Conservation (phyloP, 1,140 invertebrate genomes). For the Drosophila repleta region DNA sequence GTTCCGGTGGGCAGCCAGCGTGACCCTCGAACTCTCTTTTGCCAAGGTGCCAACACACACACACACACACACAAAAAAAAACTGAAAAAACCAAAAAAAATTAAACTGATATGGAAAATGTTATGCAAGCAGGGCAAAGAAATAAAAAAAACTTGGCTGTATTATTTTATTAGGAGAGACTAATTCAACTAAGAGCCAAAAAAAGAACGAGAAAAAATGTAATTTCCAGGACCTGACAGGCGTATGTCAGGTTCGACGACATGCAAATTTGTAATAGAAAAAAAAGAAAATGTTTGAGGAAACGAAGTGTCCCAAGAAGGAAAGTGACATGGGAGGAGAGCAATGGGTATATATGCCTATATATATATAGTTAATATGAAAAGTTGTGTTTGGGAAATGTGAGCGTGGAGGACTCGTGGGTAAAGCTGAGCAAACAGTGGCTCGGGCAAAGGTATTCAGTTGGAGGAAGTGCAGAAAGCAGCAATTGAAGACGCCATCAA, state of each 20-base stretch:
- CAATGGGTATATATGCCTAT: no score
- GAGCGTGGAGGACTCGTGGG: no score
- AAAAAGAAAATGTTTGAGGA: neutral
- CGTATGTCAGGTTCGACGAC: slow-evolving; percentile 77
- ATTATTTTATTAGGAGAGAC: slow-evolving; percentile 47
- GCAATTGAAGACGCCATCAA: no score
- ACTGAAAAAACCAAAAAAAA: slow-evolving; percentile 21
- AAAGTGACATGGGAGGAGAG: neutral
- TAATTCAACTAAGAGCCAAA: slow-evolving; percentile 25
- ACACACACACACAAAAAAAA: slow-evolving; percentile 18
- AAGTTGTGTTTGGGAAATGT: no score
- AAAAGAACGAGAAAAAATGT: slow-evolving; percentile 13
- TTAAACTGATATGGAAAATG: slow-evolving; percentile 33
- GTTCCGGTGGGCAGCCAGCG: slow-evolving; percentile 39
- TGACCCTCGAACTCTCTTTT: slow-evolving; percentile 33
- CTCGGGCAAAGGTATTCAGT: no score
- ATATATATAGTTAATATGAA: no score
- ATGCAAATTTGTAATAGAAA: slow-evolving; percentile 71
- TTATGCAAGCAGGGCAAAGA: slow-evolving; percentile 45
- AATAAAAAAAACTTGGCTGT: slow-evolving; percentile 15
- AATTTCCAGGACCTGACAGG: slow-evolving; percentile 75
- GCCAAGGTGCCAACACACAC: slow-evolving; percentile 29
- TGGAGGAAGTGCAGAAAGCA: no score
- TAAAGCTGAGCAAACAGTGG: no score
- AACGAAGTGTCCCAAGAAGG: neutral